Conservation (phyloP, 2,888 invertebrate species). For the Napeogenes inachia region DNA sequence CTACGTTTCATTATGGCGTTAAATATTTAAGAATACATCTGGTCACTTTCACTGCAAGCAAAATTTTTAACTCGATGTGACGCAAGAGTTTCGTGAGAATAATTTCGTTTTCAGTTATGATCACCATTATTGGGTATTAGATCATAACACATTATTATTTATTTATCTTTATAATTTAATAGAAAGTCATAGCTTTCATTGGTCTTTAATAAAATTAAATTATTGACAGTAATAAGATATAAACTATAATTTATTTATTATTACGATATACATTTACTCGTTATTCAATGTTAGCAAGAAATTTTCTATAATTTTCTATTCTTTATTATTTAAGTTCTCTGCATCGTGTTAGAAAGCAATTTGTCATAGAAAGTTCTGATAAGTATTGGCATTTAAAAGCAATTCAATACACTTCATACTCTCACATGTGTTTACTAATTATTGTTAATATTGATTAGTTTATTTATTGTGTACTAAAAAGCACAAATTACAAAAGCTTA, state of each 20-base stretch:
- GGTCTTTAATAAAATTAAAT: no score
- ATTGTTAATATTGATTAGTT: background rate
- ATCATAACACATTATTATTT: background rate
- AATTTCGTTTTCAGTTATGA: conserved; percentile 45
- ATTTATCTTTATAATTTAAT: no score
- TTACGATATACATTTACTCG: background rate
- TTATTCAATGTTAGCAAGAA: background rate
- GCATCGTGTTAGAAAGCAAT: conserved; percentile 61
- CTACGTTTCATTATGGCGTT: conserved; percentile 5
- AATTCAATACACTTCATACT: conserved; percentile 1
- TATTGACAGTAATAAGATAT: no score
- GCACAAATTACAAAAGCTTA: no score
- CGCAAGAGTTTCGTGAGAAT: conserved; percentile 48
- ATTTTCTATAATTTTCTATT: conserved; percentile 17
- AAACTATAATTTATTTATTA: no score
- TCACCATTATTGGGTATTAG: conserved; percentile 14
- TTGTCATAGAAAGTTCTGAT: conserved; percentile 58
- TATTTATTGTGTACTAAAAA: no score
- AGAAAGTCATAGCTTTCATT: no score
- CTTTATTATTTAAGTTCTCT: conserved; percentile 34
- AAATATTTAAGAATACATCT: conserved; percentile 32
- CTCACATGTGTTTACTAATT: background rate
- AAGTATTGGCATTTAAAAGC: conserved; percentile 42
- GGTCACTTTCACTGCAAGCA: conserved; percentile 61
- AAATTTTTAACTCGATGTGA: conserved; percentile 53